Evolutionary conservation across 2,888 invertebrate species (phyloP).

Genomic region (Papilio protenor): DNA sequence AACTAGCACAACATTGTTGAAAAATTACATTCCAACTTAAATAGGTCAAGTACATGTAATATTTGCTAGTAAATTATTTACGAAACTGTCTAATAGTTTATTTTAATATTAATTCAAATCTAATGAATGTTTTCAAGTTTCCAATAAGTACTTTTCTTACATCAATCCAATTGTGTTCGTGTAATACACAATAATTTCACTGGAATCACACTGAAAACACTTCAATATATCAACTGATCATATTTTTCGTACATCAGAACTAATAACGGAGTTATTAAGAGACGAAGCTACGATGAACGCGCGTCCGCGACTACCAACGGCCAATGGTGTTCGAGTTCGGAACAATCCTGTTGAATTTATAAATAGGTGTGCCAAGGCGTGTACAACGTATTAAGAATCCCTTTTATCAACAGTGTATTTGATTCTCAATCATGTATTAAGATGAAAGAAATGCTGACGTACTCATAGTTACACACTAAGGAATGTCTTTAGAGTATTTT

Average conservation of each 20-base stretch:
- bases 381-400: constrained; percentile 56
- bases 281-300: constrained; percentile 65
- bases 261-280: constrained; percentile 43
- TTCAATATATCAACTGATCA: constrained; percentile 35
- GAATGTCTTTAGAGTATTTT: not conserved
- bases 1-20: too few relatives aligned
- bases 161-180: constrained; percentile 34
- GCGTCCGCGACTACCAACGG: constrained; percentile 69
- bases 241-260: constrained; percentile 28
- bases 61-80: not conserved
- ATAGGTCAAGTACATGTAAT: too few relatives aligned
- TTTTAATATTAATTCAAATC: not conserved
- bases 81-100: too few relatives aligned
- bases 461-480: not conserved
- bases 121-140: constrained; percentile 6
- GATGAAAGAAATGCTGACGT: not conserved
- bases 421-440: constrained; percentile 10
- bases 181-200: constrained; percentile 16
- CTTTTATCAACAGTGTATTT: constrained; percentile 43
- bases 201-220: constrained; percentile 31
- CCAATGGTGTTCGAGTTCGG: constrained; percentile 70
- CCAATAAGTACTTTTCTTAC: constrained; percentile 30
- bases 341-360: constrained; percentile 84
- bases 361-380: constrained; percentile 73
- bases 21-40: too few relatives aligned